These are phyloP conservation scores for Euthynnus affinis DNA, from an alignment of 2,797 vertebrate genomes.

Conservation along the genomic window DNA sequence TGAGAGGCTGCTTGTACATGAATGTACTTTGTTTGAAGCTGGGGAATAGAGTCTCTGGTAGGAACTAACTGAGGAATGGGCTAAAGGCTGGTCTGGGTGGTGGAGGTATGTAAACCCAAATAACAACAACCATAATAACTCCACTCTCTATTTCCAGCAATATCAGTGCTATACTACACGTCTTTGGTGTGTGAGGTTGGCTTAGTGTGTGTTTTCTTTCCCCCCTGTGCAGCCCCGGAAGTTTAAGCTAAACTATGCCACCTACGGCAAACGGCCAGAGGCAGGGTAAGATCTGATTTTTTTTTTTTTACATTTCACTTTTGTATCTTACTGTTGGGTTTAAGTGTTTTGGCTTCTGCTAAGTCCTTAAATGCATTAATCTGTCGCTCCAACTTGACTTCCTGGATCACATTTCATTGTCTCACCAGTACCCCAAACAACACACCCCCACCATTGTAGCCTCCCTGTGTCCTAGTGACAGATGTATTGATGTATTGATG, in stretches of 20 bases:
- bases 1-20: slow-evolving; percentile 81
- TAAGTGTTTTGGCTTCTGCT: too few relatives aligned
- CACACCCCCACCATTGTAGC: too few relatives aligned
- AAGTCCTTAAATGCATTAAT: too few relatives aligned
- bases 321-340: not conserved
- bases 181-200: slow-evolving; percentile 40
- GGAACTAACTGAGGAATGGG: slow-evolving; percentile 88
- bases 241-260: slow-evolving; percentile 91
- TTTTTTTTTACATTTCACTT: not conserved
- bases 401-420: too few relatives aligned
- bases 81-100: slow-evolving; percentile 87
- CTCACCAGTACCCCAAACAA: too few relatives aligned
- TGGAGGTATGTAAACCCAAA: slow-evolving; percentile 86
- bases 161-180: slow-evolving; percentile 83
- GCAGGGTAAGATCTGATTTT: slow-evolving; percentile 82
- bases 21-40: slow-evolving; percentile 88
- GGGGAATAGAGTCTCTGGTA: slow-evolving; percentile 88
- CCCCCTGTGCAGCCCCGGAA: slow-evolving; percentile 84
- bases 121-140: slow-evolving; percentile 80
- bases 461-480: too few relatives aligned
- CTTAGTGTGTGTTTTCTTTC: slow-evolving; percentile 67
- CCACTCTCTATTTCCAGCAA: slow-evolving; percentile 79
- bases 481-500: too few relatives aligned
- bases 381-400: too few relatives aligned
- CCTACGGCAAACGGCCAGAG: slow-evolving; percentile 88